Conservation (phyloP, 2,113 vertebrate species). For the Oncorhynchus tshawytscha region DNA sequence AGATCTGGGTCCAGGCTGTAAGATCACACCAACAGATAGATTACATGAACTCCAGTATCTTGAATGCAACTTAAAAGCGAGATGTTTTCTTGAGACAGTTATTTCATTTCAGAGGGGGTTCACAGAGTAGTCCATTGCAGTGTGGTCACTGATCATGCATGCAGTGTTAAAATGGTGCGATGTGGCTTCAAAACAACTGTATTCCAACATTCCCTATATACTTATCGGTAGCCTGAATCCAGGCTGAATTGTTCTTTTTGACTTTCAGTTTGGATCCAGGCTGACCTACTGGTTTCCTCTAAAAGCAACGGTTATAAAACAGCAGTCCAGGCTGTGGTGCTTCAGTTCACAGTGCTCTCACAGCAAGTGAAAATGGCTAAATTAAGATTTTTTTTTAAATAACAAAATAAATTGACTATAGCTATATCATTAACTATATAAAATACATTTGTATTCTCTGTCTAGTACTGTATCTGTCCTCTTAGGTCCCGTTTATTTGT, state of each 20-base stretch:
- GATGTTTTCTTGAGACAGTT: constrained; percentile 4
- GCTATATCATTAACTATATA: not conserved
- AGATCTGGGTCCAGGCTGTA: not conserved
- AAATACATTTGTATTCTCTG: not conserved
- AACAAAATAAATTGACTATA: too few relatives aligned
- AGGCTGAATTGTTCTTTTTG: too few relatives aligned
- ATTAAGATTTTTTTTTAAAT: too few relatives aligned
- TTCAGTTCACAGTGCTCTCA: constrained; percentile 46
- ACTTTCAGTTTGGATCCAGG: too few relatives aligned
- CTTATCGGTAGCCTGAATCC: not conserved
- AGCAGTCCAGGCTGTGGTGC: constrained; percentile 30
- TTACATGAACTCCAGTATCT: constrained; percentile 25
- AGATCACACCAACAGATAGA: not conserved
- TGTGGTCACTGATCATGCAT: constrained; percentile 6
- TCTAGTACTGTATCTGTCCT: not conserved
- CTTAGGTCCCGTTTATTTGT: not conserved
- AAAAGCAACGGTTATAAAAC: constrained; percentile 1
- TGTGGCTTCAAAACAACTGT: constrained; percentile 10
- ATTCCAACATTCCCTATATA: not conserved
- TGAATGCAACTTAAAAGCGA: constrained; percentile 35
- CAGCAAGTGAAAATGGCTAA: constrained; percentile 21
- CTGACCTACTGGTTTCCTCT: not conserved
- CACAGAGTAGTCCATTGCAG: constrained; percentile 9
- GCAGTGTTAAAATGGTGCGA: constrained; percentile 25
- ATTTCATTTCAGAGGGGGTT: constrained; percentile 9